Evolutionary conservation across 2,113 vertebrate genomes (phyloP).

Genomic region (Gopherus flavomarginatus): DNA sequence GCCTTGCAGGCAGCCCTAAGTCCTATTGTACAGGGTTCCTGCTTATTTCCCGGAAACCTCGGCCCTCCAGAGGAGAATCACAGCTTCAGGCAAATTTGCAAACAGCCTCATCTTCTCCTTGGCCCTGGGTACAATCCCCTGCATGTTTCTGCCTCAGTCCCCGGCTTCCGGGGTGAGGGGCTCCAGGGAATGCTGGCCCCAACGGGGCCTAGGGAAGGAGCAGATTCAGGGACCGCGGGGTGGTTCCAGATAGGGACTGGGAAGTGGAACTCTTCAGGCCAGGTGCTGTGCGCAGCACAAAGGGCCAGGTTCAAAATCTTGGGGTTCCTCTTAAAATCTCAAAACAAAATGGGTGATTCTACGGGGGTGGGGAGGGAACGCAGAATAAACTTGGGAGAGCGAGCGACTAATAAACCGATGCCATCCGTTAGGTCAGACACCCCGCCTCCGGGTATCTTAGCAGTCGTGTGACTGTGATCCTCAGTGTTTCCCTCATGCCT

Average conservation of each 20-base stretch:
- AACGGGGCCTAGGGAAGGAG: background rate
- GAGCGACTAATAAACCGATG: too few relatives aligned
- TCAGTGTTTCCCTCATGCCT: too few relatives aligned
- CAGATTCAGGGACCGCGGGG: background rate
- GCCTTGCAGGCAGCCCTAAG: background rate
- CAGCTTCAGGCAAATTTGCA: background rate
- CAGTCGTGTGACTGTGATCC: too few relatives aligned
- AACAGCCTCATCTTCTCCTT: background rate
- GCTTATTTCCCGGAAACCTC: too few relatives aligned
- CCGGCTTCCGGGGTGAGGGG: too few relatives aligned
- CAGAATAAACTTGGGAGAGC: too few relatives aligned
- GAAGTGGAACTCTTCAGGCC: background rate
- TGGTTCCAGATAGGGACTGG: background rate
- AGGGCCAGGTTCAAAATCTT: too few relatives aligned
- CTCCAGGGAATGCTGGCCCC: too few relatives aligned
- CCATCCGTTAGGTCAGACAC: too few relatives aligned
- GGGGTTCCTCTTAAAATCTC: background rate
- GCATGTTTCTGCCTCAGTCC: background rate
- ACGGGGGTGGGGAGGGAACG: too few relatives aligned
- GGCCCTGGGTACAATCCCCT: background rate
- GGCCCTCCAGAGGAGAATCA: background rate
- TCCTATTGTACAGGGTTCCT: background rate
- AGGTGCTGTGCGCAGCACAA: background rate
- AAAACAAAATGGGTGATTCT: too few relatives aligned
- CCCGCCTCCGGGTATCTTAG: too few relatives aligned